Base-by-base conservation (phyloP, 2,113 vertebrate species). In the Tragelaphus strepsiceros region DNA sequence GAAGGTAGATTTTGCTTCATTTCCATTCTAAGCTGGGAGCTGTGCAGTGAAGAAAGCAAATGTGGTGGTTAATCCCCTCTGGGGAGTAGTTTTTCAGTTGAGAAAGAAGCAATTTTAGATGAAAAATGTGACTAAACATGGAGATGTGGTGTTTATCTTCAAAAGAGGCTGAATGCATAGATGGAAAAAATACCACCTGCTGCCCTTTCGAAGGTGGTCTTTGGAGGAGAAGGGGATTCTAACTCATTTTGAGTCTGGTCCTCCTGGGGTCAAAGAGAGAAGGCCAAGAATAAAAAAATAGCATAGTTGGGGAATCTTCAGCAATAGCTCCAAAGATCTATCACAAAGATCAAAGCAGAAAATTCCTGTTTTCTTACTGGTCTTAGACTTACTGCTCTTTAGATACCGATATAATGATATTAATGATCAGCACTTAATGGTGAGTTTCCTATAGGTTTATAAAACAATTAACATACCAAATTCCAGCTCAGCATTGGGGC, bases 1-100 rank as follows among this genome's bases (percentile, higher is more conserved):
- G 39, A 53, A 81, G 87, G 74, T 71, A 87, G 11, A 58, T 90
- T 82, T 53, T 64, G 19, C 19, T 97, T 21, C 3, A 30, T 96
- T 98, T 97, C 88, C 61, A 88, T 94, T 86, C 88, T n/a, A 95
- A 43, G 49, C 26, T 51, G 10, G 53, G 39, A 97, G 13, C 6
- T 85, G 17, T 90, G 19, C 14, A 24, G 8, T 32, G 88, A 71
- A 71, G 97, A 93, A 95, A 56, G 12, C 35, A 28, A 97, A 90
- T 28, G 24, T 61, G 26, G 11, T 86, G 64, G 78, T 71, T 96
- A 90, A 84, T 74, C 9, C 91, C 64, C 80, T 7, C 71, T 21
- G 71, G 88, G 93, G 87, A 92, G 62, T 78, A 3, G 28, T 97
- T 95, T 84, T 71, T 17, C 49, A 56, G 53, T 80, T 88, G 43